Base-by-base conservation (phyloP, 2,113 vertebrate species). In the Terrapene triunguis region DNA sequence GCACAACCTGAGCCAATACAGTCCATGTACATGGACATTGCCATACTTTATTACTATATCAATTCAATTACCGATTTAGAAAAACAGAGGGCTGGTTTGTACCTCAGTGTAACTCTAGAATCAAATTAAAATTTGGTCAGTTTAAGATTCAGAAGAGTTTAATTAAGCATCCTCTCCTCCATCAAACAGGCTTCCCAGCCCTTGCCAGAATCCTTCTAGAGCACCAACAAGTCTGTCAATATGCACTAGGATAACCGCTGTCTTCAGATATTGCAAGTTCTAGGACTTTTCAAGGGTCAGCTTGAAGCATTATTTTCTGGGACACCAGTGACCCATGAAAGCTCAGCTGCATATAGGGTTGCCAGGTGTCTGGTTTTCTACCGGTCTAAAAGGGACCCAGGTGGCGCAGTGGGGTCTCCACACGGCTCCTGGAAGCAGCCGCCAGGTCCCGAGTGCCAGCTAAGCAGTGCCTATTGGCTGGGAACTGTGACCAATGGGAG, bases 151-250 rank as follows among this genome's bases (percentile, higher is more conserved):
- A 35, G 3, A 38, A 21, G 11, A 62, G 16, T 84, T 87, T 10
- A 78, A 19, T 48, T 88, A 42, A 84, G 29, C 80, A 55, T 89
- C 13, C 4, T 55, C 6, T 11, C 13, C 10, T 91, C 19, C 22
- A 19, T n/a, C 57, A 90, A 42, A n/a, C 0, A 25, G 5, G 14
- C 50, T 81, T 90, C 27, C 22, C 50, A 84, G 55, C 17, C 81
- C 84, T 82, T 76, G 44, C 53, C 35, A 76, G 50, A 59, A 92
- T 78, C 55, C 69, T 95, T 72, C 19, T 89, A 89, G 59, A 59
- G 42, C 8, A 85, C 42, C 72, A 42, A 13, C 42, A 89, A 80
- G 16, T 35, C 48, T 86, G 76, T 6, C 80, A 90, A 0, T 2
- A 32, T 81, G 47, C 10, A 27, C 24, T 69, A n/a, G 47, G 38